Evolutionary conservation across 2,113 vertebrate genomes (phyloP).

Genomic region (Notothenia coriiceps): DNA sequence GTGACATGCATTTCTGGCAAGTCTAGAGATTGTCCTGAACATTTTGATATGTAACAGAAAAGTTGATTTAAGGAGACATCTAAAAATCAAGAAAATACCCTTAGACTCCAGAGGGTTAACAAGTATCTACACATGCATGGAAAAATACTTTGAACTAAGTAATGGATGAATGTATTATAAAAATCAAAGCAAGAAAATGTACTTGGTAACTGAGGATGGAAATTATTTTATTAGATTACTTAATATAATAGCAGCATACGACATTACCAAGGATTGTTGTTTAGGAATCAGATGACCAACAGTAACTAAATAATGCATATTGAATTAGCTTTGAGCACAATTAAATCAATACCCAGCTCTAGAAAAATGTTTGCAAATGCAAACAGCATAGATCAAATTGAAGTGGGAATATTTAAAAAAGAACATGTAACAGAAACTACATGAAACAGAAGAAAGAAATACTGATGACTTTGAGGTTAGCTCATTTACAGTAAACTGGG

Average conservation of each 20-base stretch:
- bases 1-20: no score
- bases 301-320: not conserved
- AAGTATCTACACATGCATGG: not conserved
- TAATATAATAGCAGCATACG: not conserved
- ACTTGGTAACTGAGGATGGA: not conserved
- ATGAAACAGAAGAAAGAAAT: not conserved
- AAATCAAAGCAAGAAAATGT: not conserved
- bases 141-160: not conserved
- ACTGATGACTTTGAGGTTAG: not conserved
- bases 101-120: not conserved
- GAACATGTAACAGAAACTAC: not conserved
- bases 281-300: not conserved
- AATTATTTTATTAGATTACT: not conserved
- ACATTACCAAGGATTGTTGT: not conserved
- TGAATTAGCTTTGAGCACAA: not conserved
- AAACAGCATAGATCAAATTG: not conserved
- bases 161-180: not conserved
- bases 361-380: not conserved
- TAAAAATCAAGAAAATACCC: no score
- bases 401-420: not conserved
- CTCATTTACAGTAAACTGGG: slow-evolving; percentile 4
- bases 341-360: not conserved
- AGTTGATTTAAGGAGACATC: no score
- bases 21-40: no score
- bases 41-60: no score